These are phyloP conservation scores for Cyanocitta stelleri DNA, from an alignment of 2,113 vertebrate genomes.

Conservation along the genomic window DNA sequence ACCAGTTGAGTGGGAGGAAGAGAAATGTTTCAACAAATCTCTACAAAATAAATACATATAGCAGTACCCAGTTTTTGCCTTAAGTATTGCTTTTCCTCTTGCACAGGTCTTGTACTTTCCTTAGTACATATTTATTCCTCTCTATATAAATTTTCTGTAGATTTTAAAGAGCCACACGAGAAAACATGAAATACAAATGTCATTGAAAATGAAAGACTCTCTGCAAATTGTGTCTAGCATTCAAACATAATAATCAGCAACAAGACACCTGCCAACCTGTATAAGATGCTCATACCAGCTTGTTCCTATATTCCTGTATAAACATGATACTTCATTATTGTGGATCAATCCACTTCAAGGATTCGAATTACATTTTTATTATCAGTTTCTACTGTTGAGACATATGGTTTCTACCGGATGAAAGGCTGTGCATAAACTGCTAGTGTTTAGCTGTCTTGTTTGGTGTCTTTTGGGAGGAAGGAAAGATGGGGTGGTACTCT, in stretches of 20 bases:
- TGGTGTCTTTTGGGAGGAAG: background rate
- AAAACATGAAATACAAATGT: background rate
- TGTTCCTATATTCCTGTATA: background rate
- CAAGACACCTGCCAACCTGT: background rate
- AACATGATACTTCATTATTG: background rate
- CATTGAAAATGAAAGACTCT: background rate
- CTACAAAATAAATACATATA: constrained; percentile 16
- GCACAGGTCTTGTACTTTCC: background rate
- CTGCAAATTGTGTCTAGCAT: background rate
- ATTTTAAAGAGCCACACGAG: background rate
- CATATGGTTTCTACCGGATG: background rate
- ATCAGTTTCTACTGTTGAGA: background rate
- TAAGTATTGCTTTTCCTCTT: background rate
- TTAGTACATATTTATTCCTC: background rate
- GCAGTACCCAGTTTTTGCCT: background rate
- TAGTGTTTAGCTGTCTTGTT: background rate
- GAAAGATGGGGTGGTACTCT: background rate
- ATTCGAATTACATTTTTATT: background rate
- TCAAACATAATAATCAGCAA: background rate
- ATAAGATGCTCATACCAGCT: background rate
- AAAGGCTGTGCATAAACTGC: background rate
- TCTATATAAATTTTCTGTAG: background rate
- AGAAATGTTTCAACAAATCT: constrained; percentile 23
- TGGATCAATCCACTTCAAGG: background rate
- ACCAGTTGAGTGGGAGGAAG: constrained; percentile 42